phyloP scores from a whole-genome alignment of 1,140 invertebrate species.

The Drosophila fuyamai region DNA sequence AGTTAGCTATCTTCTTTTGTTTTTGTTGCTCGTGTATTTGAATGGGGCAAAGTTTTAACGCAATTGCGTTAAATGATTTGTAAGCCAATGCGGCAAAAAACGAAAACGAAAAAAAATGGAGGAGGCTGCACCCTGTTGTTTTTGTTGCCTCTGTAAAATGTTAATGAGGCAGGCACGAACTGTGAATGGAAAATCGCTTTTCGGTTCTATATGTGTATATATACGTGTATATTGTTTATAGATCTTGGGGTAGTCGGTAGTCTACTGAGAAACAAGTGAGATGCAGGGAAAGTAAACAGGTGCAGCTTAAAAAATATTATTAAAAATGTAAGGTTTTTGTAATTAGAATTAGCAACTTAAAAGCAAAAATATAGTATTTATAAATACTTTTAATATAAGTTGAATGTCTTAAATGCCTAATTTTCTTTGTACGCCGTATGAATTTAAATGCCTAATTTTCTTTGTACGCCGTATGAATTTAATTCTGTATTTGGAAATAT shows the following conservation, averaged over 20 bases:
- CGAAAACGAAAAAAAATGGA: constrained; percentile 17
- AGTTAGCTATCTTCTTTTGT: constrained; percentile 2
- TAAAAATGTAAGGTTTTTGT: not conserved
- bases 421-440: no score
- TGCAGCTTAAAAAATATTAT: not conserved
- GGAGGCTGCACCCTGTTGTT: constrained; percentile 45
- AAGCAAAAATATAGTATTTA: no score
- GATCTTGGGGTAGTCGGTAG: not conserved
- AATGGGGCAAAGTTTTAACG: constrained; percentile 70
- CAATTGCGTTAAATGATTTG: constrained; percentile 77
- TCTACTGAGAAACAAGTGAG: not conserved
- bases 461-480: no score
- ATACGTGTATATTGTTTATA: not conserved
- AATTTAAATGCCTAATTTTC: no score
- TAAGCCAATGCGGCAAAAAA: constrained; percentile 26
- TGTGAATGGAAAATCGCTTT: constrained; percentile 48
- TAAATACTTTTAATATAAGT: no score
- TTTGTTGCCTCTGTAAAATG: constrained; percentile 40
- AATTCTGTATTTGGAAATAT: no score
- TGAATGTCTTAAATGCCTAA: no score
- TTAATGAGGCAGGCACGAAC: constrained; percentile 49
- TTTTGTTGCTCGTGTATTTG: constrained; percentile 21
- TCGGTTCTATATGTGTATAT: constrained; percentile 21
- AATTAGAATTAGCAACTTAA: no score
- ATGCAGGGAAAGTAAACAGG: not conserved